These are phyloP conservation scores for Eremophila alpestris DNA, from an alignment of 2,797 vertebrate genomes.

Conservation along the genomic window DNA sequence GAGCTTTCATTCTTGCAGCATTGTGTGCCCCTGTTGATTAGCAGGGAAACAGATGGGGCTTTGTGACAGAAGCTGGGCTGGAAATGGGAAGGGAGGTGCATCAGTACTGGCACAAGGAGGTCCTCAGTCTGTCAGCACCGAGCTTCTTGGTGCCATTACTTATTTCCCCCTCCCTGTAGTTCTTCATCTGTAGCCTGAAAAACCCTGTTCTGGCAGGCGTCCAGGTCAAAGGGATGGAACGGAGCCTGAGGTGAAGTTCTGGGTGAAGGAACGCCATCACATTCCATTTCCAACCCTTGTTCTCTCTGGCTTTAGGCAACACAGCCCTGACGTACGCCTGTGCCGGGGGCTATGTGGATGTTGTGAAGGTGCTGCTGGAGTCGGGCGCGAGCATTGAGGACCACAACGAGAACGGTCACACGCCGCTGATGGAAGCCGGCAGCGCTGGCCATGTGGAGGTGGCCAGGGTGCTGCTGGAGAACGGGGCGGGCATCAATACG, in stretches of 20 bases:
- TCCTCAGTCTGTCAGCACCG: neutral
- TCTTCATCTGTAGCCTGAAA: neutral
- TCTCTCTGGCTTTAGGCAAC: slow-evolving; percentile 71
- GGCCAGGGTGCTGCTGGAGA: slow-evolving; percentile 82
- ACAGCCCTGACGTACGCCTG: slow-evolving; percentile 84
- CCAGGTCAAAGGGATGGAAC: neutral
- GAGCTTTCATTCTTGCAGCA: neutral
- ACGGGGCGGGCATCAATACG: slow-evolving; percentile 83
- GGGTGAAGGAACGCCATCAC: accelerated
- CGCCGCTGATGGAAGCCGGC: slow-evolving; percentile 84
- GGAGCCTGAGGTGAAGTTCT: neutral
- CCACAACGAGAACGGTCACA: slow-evolving; percentile 86
- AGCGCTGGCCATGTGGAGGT: slow-evolving; percentile 84
- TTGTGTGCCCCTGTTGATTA: neutral
- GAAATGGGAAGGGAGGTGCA: neutral
- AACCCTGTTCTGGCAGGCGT: accelerated
- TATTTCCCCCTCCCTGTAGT: neutral
- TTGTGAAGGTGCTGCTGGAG: slow-evolving; percentile 84
- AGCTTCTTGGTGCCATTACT: neutral
- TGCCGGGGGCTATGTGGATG: slow-evolving; percentile 83
- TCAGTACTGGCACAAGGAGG: too few relatives aligned
- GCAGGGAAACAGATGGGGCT: accelerated
- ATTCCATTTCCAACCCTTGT: neutral
- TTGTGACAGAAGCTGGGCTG: neutral
- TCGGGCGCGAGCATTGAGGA: slow-evolving; percentile 84